Base-by-base conservation (phyloP, 2,888 invertebrate genomes). In the Aromia moschata region DNA sequence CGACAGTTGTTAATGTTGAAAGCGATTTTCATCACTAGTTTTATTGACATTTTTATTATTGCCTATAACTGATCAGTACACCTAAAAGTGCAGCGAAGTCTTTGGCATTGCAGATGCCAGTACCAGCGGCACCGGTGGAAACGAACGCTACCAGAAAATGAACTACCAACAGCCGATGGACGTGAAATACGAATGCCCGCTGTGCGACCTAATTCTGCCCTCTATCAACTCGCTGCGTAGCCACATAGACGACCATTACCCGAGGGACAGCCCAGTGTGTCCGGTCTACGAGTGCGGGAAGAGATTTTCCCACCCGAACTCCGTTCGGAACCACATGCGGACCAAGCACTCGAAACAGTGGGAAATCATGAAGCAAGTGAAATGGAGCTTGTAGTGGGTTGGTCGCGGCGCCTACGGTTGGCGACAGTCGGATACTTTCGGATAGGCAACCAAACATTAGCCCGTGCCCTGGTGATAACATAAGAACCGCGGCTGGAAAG, bases 261-360 rank as follows among this genome's bases (percentile, higher is more conserved):
- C 93, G 62, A 87, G 92, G 74, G 93, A 92, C 83, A 91, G 91
- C 78, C 90, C 90, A 67, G 86, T 87, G 66, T 93, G 92, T 82
- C 93, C 93, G 36, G 92, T 92, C 54, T 82, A 86, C 58, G 83
- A 87, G 67, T 93, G 92, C 81, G 88, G 89, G 53, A 86, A 90
- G 65, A 84, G 85, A 70, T 93, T 92, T 81, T 87, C 90, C 62
- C 92, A 93, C 81, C 93, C 93, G 63, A 93, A 93, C 83, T 92
- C 92, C 58, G 93, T 93, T 69, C 86, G 92, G 73, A 93, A 93
- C 83, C 92, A 93, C 82, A 92, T 93, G 92, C 84, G 93, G 71
- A 86, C 90, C 75, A 93, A 93, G 80, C 93, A 93, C 81, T 87
- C 89, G 44, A 83, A 86, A 69, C 90, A 92, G 77, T 93, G 92